Base-by-base conservation (phyloP, 2,888 invertebrate genomes). In the Archips crataeganus region DNA sequence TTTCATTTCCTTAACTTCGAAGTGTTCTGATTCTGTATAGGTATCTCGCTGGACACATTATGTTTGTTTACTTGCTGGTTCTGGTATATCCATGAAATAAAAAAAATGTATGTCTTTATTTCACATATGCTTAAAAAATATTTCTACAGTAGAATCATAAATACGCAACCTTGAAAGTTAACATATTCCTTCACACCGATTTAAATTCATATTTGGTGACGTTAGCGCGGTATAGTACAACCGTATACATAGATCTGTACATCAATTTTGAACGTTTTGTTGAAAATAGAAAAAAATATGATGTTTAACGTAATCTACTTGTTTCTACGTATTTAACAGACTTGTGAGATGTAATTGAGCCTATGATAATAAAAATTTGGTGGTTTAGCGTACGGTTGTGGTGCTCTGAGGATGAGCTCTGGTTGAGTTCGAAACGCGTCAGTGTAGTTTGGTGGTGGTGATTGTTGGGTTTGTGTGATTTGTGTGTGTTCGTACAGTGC, bases 131-230 rank as follows among this genome's bases (percentile, higher is more conserved):
- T 62, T 61, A 36, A 51, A 42, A 70, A 70, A 32, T 10, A 66
- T 67, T 15, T 45, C 15, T 61, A n/a, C 13, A 64, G 34, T 64
- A 13, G 23, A 67, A 67, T 45, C 57, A 61, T 23, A 39, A 39
- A 6, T 39, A n/a, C 32, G 11, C 45, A 47, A 57, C 72, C 72
- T 72, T 67, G 72, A 67, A 63, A 62, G 47, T 67, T 47, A 62
- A 45, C 67, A 67, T 72, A 54, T 67, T 67, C 62, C 34, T 62
- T 60, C 54, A 39, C 60, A 62, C 45, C 61, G 62, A 59, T 71
- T 71, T 54, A 67, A 61, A 71, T 72, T 72, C 72, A 72, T 67
- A 67, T 34, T 67, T 72, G 23, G 54, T 72, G 72, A 62, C 67
- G 62, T 62, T 57, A 60, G 36, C 39, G 51, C 36, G 49, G 66